These are phyloP conservation scores for Brachynemurus nebulosus DNA, from an alignment of 2,888 invertebrate species.

Conservation along the genomic window DNA sequence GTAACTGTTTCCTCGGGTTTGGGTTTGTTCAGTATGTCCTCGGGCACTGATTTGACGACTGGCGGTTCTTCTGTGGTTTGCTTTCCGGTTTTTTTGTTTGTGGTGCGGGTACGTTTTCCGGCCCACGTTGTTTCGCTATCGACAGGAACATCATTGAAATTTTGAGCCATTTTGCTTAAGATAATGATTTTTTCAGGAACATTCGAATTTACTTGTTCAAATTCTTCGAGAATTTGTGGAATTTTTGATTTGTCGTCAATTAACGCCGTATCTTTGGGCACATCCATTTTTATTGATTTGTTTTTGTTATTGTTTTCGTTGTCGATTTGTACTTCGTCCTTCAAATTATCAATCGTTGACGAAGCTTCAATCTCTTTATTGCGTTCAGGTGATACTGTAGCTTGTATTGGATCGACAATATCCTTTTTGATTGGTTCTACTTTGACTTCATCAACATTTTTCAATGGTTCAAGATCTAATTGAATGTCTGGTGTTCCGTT, in stretches of 20 bases:
- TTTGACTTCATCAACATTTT: conserved; percentile 12
- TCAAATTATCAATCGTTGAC: conserved; percentile 5
- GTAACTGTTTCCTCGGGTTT: no score
- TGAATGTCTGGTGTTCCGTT: conserved; percentile 8
- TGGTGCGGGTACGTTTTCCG: conserved; percentile 2
- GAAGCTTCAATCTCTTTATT: conserved; percentile 1
- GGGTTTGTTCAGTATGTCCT: no score
- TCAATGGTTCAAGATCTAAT: conserved; percentile 6
- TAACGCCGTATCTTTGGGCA: conserved; percentile 4
- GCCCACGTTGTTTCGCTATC: conserved; percentile 13
- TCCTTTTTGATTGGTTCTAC: conserved; percentile 8
- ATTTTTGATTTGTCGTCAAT: not conserved
- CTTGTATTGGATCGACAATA: no score
- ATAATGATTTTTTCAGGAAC: conserved; percentile 40
- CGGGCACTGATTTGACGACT: no score
- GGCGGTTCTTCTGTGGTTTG: conserved; percentile 3
- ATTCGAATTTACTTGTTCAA: conserved; percentile 25
- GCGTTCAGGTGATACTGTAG: no score
- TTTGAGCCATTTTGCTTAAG: conserved; percentile 45
- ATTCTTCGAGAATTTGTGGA: conserved; percentile 7
- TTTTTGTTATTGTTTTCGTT: conserved; percentile 16
- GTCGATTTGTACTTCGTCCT: conserved; percentile 8
- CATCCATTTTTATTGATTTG: conserved; percentile 12
- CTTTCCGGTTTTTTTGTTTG: not conserved
- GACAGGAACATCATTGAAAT: conserved; percentile 29